Evolutionary conservation across 2,888 invertebrate genomes (phyloP).

Genomic region (Agrochola lychnidis): DNA sequence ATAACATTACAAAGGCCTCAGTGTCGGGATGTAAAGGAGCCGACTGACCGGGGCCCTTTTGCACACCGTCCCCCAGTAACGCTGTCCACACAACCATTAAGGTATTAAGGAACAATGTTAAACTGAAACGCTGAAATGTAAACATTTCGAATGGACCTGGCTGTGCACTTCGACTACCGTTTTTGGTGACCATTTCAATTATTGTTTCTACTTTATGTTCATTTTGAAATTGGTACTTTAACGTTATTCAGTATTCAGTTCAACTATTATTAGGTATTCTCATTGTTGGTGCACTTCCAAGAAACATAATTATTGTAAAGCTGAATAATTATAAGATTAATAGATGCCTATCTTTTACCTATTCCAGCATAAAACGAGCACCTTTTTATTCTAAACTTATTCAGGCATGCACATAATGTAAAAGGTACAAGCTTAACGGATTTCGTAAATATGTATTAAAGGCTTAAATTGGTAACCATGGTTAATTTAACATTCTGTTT

Average conservation of each 20-base stretch:
- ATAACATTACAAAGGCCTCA: constrained; percentile 68
- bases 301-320: neutral
- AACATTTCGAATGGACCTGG: constrained; percentile 36
- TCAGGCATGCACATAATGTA: constrained; percentile 23
- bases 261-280: neutral
- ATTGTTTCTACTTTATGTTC: constrained; percentile 9
- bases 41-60: constrained; percentile 59
- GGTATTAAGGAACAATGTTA: constrained; percentile 56
- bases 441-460: constrained; percentile 44
- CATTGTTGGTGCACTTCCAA: neutral
- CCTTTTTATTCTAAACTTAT: constrained; percentile 19
- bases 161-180: constrained; percentile 26
- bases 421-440: constrained; percentile 38
- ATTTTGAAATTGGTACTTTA: neutral
- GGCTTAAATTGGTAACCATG: constrained; percentile 44
- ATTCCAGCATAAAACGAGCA: neutral
- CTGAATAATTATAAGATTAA: neutral
- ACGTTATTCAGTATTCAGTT: neutral
- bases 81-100: constrained; percentile 59
- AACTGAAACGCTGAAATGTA: constrained; percentile 37
- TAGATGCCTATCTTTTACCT: neutral
- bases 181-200: constrained; percentile 20
- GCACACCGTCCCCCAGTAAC: constrained; percentile 36
- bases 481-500: constrained; percentile 54
- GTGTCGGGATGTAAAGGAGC: constrained; percentile 62